A percentile compares a stretch with the other conserved stretches of the same genome.
Conservation (phyloP, 2,113 vertebrate genomes). For the Procavia capensis region DNA sequence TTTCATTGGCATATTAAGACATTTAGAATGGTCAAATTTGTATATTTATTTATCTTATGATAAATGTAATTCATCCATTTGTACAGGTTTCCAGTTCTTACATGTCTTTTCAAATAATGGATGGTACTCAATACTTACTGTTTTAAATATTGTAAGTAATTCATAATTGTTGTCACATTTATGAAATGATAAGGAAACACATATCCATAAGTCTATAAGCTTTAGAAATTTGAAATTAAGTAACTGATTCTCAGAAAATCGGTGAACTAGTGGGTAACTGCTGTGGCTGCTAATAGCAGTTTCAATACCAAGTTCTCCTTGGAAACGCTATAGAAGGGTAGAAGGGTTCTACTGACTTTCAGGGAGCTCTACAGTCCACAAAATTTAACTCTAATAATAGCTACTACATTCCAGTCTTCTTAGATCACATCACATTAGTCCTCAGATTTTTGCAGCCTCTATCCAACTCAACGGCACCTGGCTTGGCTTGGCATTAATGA, state of each 20-base stretch:
- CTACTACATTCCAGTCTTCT: neutral
- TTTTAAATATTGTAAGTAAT: neutral
- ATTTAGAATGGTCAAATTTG: neutral
- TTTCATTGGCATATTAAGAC: neutral
- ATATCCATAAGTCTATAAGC: neutral
- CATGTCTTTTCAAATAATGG: neutral
- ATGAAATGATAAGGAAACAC: neutral
- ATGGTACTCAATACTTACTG: neutral
- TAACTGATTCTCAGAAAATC: neutral
- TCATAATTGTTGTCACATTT: neutral
- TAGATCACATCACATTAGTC: too few species aligned
- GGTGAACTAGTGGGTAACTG: too few species aligned
- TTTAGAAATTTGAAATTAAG: neutral
- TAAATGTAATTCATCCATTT: neutral
- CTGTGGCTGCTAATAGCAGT: too few species aligned
- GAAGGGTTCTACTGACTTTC: too few species aligned
- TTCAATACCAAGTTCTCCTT: too few species aligned
- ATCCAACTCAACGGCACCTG: too few species aligned
- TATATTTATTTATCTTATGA: neutral
- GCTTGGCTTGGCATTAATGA: too few species aligned
- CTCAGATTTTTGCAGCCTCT: neutral
- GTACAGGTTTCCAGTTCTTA: neutral
- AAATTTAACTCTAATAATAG: neutral
- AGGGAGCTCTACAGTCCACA: neutral
- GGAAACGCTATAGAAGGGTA: too few species aligned